Percentiles rank a stretch among this genome's conserved stretches.
Evolutionary conservation across 2,888 invertebrate genomes (phyloP).

Genomic region (Melieria picta): DNA sequence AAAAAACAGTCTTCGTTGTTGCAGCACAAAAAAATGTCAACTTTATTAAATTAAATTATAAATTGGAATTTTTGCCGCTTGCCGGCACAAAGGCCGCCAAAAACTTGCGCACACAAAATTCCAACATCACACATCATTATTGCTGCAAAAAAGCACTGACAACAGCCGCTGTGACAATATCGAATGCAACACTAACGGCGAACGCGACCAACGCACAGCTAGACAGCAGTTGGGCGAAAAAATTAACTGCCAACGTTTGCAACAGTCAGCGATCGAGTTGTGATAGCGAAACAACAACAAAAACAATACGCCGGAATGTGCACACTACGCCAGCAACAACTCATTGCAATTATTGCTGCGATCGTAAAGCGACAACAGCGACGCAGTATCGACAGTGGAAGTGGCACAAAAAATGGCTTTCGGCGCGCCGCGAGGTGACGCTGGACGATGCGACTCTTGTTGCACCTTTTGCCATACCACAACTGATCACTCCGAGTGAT

Average conservation of each 20-base stretch:
- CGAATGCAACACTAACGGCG: background rate
- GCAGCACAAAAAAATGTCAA: constrained; percentile 38
- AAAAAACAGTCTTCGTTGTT: background rate
- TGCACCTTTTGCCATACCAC: constrained; percentile 48
- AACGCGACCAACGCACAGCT: background rate
- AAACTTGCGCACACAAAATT: constrained; percentile 43
- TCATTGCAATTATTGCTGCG: background rate
- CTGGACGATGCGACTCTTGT: constrained; percentile 42
- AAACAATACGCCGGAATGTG: constrained; percentile 13
- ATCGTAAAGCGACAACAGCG: background rate
- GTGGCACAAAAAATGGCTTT: constrained; percentile 15
- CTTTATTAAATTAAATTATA: constrained; percentile 48
- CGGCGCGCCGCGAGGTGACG: constrained; percentile 26
- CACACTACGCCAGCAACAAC: background rate
- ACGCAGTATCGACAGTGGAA: background rate
- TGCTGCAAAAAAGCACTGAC: constrained; percentile 37
- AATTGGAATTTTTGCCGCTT: constrained; percentile 42
- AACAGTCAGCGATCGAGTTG: too few species aligned
- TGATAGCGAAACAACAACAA: too few species aligned
- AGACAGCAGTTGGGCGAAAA: constrained; percentile 31
- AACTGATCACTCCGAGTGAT: constrained; percentile 25
- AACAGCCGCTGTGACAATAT: background rate
- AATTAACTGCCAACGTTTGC: constrained; percentile 32
- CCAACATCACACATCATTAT: constrained; percentile 51
- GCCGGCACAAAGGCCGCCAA: constrained; percentile 29